phyloP scores from a whole-genome alignment of 1,140 invertebrate genomes.

The Ephestia elutella region DNA sequence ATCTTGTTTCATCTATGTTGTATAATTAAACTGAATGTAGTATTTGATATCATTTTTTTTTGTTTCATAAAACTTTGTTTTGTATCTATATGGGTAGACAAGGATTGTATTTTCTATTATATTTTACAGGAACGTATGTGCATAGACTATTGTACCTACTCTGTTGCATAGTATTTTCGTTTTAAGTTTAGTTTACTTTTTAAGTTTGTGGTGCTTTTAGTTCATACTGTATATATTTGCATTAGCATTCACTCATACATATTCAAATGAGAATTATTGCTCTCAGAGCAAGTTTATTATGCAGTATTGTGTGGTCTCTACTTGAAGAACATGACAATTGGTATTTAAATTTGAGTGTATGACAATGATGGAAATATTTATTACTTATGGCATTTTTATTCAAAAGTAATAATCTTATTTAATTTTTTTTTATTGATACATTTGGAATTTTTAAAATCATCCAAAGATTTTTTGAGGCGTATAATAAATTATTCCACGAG shows the following conservation, averaged over 20 bases:
- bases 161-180: background rate
- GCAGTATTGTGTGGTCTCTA: conserved; percentile 1
- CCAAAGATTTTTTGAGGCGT: conserved; percentile 3
- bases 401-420: background rate
- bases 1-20: background rate
- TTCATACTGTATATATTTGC: background rate
- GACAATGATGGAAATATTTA: background rate
- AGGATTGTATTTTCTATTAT: background rate
- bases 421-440: background rate
- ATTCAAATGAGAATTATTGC: background rate
- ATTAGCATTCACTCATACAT: background rate
- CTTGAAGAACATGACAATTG: background rate
- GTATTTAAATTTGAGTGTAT: background rate
- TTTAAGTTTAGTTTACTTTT: background rate
- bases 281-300: background rate
- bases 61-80: too few relatives aligned
- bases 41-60: too few relatives aligned
- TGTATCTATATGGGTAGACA: too few relatives aligned
- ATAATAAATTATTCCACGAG: background rate
- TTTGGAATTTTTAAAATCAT: background rate
- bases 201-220: background rate
- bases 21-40: too few relatives aligned
- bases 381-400: background rate
- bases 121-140: too few relatives aligned
- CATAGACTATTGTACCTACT: too few relatives aligned